Evolutionary conservation across 2,888 invertebrate genomes (phyloP).

Genomic region (Daptonema setosum): DNA sequence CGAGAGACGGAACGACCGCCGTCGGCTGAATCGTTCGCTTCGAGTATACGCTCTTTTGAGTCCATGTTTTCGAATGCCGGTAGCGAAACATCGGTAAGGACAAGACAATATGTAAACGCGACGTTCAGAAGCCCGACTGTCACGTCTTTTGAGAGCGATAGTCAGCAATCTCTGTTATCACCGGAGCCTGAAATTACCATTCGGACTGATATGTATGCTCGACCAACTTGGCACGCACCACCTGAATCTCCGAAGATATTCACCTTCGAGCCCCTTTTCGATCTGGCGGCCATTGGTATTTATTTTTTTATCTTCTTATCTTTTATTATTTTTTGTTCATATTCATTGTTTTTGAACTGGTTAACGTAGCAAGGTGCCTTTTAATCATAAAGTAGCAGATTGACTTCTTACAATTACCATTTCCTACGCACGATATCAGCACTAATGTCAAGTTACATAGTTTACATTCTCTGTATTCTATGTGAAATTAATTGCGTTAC

Average conservation of each 20-base stretch:
- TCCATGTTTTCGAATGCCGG: neutral
- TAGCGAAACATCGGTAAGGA: neutral
- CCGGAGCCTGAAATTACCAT: no score
- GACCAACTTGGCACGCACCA: neutral
- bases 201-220: neutral
- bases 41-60: neutral
- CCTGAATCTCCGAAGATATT: neutral
- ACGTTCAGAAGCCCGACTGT: no score
- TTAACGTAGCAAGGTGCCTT: neutral
- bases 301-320: neutral
- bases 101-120: no score
- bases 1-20: neutral
- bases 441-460: neutral
- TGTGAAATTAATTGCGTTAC: neutral
- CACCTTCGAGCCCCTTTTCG: neutral
- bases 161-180: no score
- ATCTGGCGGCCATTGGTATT: neutral
- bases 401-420: neutral
- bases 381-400: no score
- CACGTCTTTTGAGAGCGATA: no score
- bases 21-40: neutral
- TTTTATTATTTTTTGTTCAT: neutral
- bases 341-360: neutral
- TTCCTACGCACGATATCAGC: neutral
- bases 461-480: neutral